phyloP scores from a whole-genome alignment of 2,113 vertebrate genomes.

The Sebastes schlegelii region DNA sequence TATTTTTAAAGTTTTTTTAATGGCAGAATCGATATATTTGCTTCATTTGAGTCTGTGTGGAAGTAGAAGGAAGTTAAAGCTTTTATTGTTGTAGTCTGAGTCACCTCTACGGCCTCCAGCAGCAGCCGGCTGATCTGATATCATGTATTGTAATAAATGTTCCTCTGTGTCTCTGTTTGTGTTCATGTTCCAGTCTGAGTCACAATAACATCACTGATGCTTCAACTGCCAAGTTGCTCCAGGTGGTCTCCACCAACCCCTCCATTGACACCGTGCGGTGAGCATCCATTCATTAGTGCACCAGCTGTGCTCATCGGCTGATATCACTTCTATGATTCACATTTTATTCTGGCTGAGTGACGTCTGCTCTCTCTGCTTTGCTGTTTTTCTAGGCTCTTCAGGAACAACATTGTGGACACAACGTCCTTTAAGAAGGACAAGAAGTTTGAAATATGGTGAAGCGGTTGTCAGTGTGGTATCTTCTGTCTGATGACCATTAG shows the following conservation, averaged over 20 bases:
- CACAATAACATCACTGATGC: conserved; percentile 50
- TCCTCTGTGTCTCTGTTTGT: no score
- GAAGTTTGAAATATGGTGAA: conserved; percentile 50
- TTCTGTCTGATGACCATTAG: no score
- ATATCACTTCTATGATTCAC: no score
- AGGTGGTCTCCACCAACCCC: conserved; percentile 32
- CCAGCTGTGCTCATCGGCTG: no score
- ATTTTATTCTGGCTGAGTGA: background rate
- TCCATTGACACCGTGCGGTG: conserved; percentile 17
- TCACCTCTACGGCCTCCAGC: no score
- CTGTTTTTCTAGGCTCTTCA: conserved; percentile 45
- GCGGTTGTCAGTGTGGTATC: background rate
- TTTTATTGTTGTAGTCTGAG: no score
- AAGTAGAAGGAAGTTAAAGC: no score
- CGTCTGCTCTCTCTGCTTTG: background rate
- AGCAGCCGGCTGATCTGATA: no score
- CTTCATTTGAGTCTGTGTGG: no score
- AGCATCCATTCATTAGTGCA: background rate
- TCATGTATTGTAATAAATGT: background rate
- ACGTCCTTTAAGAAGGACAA: background rate
- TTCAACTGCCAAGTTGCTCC: conserved; percentile 1
- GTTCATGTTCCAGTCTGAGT: conserved; percentile 41
- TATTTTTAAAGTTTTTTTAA: no score
- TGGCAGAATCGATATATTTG: no score
- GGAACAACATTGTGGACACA: conserved; percentile 26